Conservation (phyloP, 1,140 invertebrate genomes). For the Ooceraea biroi region DNA sequence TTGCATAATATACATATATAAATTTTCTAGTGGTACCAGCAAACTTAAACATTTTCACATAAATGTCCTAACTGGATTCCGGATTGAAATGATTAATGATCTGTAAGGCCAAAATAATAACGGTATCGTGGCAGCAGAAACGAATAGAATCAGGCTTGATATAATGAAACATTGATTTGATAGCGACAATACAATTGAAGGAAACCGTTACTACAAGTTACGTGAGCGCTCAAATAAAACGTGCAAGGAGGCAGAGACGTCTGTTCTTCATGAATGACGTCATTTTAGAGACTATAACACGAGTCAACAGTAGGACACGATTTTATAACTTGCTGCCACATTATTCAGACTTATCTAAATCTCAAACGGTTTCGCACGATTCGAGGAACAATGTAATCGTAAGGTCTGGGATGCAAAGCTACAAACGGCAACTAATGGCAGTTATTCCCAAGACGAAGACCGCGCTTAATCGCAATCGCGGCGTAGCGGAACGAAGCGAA, state of each 20-base stretch:
- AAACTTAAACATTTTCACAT: too few species aligned
- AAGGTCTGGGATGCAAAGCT: background rate
- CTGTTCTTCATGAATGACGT: background rate
- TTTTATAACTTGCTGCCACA: background rate
- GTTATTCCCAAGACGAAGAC: conserved; percentile 11
- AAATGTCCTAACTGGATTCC: too few species aligned
- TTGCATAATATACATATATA: too few species aligned
- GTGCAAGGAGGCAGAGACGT: background rate
- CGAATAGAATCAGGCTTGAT: too few species aligned
- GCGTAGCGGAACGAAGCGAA: conserved; percentile 7
- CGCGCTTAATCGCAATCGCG: conserved; percentile 24
- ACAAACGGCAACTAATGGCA: background rate
- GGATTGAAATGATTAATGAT: too few species aligned
- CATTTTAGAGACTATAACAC: background rate
- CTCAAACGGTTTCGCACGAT: background rate
- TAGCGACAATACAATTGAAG: too few species aligned
- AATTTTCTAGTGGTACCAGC: too few species aligned
- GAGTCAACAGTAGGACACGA: background rate
- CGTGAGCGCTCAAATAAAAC: background rate
- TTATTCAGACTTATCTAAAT: conserved; percentile 21
- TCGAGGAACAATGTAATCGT: conserved; percentile 8
- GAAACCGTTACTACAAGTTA: background rate
- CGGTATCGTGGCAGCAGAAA: too few species aligned
- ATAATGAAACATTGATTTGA: too few species aligned
- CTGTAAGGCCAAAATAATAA: too few species aligned